Evolutionary conservation across 2,113 vertebrate genomes (phyloP).

Genomic region (Nansenia antarctica): DNA sequence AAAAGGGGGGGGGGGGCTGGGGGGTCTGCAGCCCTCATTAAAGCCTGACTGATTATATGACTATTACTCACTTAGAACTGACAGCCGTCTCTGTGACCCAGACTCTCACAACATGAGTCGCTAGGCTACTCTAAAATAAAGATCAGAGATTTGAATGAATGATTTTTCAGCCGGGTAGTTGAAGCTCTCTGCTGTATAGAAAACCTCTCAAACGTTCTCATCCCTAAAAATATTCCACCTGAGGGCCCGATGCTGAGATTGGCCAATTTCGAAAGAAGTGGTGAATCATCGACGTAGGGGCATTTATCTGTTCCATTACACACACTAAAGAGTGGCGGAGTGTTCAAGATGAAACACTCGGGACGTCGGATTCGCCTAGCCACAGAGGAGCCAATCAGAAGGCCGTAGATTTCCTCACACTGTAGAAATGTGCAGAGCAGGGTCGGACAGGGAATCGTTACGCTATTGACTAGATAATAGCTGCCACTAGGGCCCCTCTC

Average conservation of each 20-base stretch:
- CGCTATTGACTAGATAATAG: not conserved
- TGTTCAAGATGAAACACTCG: not conserved
- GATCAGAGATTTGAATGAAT: not conserved
- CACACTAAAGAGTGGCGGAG: not conserved
- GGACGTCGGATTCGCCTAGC: not conserved
- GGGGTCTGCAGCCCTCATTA: conserved; percentile 9
- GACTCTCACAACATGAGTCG: not conserved
- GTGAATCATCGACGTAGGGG: too few relatives aligned
- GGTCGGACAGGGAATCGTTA: not conserved
- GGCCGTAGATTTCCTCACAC: not conserved
- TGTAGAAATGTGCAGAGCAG: not conserved
- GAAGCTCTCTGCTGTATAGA: not conserved
- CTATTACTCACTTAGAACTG: not conserved
- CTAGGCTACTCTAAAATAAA: too few relatives aligned
- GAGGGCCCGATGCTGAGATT: not conserved
- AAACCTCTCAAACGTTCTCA: not conserved
- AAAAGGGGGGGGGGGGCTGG: not conserved
- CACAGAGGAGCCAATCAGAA: not conserved
- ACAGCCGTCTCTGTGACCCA: not conserved
- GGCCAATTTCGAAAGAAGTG: not conserved
- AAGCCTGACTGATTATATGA: not conserved
- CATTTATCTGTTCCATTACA: too few relatives aligned
- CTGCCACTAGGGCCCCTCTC: not conserved
- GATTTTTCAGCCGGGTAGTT: too few relatives aligned
- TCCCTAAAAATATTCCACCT: not conserved